phyloP scores from a whole-genome alignment of 2,888 invertebrate genomes.

The Allolobophora icterica region DNA sequence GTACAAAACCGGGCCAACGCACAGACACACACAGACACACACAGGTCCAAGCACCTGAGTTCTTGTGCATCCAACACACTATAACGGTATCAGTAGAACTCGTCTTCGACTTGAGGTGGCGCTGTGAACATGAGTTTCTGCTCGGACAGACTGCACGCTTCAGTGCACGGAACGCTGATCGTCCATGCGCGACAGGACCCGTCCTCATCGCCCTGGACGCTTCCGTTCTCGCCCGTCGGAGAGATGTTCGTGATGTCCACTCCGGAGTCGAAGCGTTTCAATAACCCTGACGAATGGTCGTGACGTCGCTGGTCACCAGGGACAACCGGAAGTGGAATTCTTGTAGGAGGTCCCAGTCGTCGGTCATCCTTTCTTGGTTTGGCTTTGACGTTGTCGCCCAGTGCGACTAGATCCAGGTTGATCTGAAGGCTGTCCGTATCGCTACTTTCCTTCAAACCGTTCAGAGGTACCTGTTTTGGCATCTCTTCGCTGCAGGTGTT shows the following conservation, averaged over 20 bases:
- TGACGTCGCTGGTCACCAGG: not conserved
- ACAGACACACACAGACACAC: not conserved
- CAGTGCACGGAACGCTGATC: not conserved
- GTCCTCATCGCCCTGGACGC: not conserved
- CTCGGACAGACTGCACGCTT: conserved; percentile 12
- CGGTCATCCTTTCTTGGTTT: conserved; percentile 45
- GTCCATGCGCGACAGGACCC: not conserved
- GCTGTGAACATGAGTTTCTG: not conserved
- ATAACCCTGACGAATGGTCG: not conserved
- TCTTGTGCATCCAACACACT: not conserved
- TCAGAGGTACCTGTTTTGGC: not conserved
- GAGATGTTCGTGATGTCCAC: conserved; percentile 47
- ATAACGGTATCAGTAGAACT: not conserved
- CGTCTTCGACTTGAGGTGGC: conserved; percentile 20
- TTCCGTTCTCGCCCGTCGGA: not conserved
- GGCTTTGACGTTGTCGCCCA: not conserved
- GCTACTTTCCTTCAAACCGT: not conserved
- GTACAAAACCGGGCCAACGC: not conserved
- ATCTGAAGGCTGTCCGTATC: not conserved
- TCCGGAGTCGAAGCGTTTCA: conserved; percentile 50
- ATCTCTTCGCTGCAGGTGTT: not conserved
- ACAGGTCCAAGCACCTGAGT: not conserved
- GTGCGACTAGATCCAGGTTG: not conserved
- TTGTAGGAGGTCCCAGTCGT: conserved; percentile 37
- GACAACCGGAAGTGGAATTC: conserved; percentile 43